Evolutionary conservation across 2,888 invertebrate species (phyloP), one percentile per base, ranked within the genome.

Genomic region (Tenthredo mesomela): DNA sequence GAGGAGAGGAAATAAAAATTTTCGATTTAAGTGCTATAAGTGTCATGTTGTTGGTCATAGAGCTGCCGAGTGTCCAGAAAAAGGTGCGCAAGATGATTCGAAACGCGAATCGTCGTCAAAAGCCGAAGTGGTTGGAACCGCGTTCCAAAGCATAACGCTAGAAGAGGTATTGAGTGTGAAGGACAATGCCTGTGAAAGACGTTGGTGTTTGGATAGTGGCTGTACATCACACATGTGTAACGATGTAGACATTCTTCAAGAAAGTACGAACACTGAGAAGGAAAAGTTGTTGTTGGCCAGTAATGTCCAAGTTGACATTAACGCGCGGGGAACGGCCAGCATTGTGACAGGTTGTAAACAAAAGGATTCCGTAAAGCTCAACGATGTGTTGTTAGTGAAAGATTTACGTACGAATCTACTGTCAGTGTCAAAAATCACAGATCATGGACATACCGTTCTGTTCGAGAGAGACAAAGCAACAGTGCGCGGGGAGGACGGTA

Each of bases 181-280:
- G 65, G 65, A 29, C 29, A 29, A 29, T 29, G 29, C 29, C 2
- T 29, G 29, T 29, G 29, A 29, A 29, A 29, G 29, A 65, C 25
- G 25, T 7, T 65, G 65, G 65, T 65, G 65, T 29, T 29, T 65
- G 25, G 65, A 65, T 65, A 65, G 65, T n/a, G 65, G 65, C 25
- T 65, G 65, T 29, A 65, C 65, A 29, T 65, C 65, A 7, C 65
- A 65, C 65, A 29, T 65, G 29, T 65, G 65, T 29, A 21, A 65
- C 21, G 65, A 65, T 29, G 65, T 12, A 29, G 25, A 21, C 65
- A 65, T 65, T 12, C 29, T 65, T 29, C 25, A 7, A 10, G 29
- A 65, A 21, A 10, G 21, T 29, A 65, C 65, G 25, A 65, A 65
- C 12, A 21, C 29, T 9, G 6, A 65, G 29, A 21, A 29, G 25